Percentiles rank a stretch among this genome's conserved stretches.
phyloP scores from a whole-genome alignment of 2,113 vertebrate genomes.

The Synchiropus splendidus region DNA sequence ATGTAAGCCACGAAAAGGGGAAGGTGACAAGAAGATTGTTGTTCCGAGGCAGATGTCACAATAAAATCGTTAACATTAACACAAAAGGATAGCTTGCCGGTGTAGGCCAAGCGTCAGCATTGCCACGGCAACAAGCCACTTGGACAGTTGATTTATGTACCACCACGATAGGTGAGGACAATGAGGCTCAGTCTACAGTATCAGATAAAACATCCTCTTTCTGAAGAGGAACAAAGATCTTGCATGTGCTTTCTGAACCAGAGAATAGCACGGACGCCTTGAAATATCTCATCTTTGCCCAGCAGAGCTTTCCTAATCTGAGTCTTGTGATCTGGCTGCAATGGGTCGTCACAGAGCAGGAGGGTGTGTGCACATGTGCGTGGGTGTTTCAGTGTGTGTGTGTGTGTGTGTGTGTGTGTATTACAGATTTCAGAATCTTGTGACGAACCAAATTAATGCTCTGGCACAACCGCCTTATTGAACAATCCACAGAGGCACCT shows the following conservation, averaged over 20 bases:
- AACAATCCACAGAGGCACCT: conserved; percentile 26
- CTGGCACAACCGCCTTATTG: neutral
- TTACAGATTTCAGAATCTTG: neutral
- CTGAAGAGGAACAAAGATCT: too few species aligned
- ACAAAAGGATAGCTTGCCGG: conserved; percentile 9
- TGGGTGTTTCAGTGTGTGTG: too few species aligned
- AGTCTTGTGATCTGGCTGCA: conserved; percentile 51
- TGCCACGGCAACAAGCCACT: conserved; percentile 8
- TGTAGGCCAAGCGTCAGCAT: conserved; percentile 1
- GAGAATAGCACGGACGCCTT: too few species aligned
- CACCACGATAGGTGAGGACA: too few species aligned
- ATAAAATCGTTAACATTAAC: conserved; percentile 16
- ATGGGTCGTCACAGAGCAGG: conserved; percentile 20
- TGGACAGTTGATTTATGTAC: conserved; percentile 1
- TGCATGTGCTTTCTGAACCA: too few species aligned
- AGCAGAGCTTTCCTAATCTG: conserved; percentile 45
- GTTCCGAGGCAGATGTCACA: conserved; percentile 4
- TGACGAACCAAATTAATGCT: neutral
- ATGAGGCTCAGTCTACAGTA: too few species aligned
- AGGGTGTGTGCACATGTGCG: neutral
- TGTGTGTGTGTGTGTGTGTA: too few species aligned
- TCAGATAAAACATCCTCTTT: too few species aligned
- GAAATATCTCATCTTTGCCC: conserved; percentile 9
- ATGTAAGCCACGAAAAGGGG: neutral
- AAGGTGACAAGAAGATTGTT: conserved; percentile 12